phyloP scores from a whole-genome alignment of 1,140 invertebrate genomes.

The Teleopsis dalmanni region DNA sequence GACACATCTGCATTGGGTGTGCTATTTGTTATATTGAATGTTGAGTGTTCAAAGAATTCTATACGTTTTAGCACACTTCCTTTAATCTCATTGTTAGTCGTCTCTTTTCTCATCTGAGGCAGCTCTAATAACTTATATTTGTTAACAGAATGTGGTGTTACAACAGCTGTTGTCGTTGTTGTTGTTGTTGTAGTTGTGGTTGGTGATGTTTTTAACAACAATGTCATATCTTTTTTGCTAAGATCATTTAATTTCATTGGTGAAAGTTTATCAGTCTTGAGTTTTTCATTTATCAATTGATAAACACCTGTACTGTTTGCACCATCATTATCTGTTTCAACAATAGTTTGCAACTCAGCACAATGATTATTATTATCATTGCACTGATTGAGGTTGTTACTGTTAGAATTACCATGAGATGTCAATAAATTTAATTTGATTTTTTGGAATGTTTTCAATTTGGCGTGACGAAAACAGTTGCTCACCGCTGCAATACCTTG shows the following conservation, averaged over 20 bases:
- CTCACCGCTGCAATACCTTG: constrained; percentile 15
- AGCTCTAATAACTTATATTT: constrained; percentile 10
- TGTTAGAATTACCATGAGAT: constrained; percentile 24
- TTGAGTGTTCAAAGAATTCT: constrained; percentile 39
- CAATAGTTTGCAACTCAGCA: constrained; percentile 25
- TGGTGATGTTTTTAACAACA: no score
- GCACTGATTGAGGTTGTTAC: constrained; percentile 16
- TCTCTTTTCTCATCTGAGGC: not conserved
- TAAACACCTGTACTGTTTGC: constrained; percentile 20
- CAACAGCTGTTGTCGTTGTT: not conserved
- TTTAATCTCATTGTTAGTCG: constrained; percentile 6
- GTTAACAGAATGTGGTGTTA: not conserved
- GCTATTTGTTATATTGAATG: constrained; percentile 16
- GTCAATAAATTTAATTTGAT: constrained; percentile 35
- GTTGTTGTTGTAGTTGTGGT: no score
- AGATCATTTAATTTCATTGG: constrained; percentile 4
- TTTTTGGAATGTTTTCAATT: constrained; percentile 38
- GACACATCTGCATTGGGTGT: constrained; percentile 15
- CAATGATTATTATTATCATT: constrained; percentile 11
- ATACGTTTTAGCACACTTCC: constrained; percentile 28
- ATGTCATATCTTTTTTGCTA: no score
- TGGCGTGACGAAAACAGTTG: constrained; percentile 33
- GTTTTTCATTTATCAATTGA: constrained; percentile 38
- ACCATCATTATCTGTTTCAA: constrained; percentile 25
- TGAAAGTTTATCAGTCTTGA: constrained; percentile 3